Evolutionary conservation across 2,888 invertebrate species (phyloP).

Genomic region (Phyllotreta cruciferae): DNA sequence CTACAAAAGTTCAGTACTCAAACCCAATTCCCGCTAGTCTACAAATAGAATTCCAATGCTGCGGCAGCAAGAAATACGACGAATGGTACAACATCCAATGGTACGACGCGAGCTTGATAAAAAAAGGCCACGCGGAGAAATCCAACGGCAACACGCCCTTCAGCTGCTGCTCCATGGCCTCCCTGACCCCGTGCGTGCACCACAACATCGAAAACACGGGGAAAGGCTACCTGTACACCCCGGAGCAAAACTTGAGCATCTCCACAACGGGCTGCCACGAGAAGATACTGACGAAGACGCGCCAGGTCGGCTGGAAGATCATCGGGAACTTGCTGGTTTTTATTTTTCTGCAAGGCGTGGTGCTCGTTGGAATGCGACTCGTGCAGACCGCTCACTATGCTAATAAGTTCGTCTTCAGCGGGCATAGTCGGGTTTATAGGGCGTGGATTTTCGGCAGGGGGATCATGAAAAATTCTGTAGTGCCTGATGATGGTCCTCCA

Average conservation of each 20-base stretch:
- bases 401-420: conserved; percentile 46
- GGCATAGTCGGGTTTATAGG: conserved; percentile 50
- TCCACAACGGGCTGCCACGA: conserved; percentile 55
- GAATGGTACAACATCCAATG: conserved; percentile 71
- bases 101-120: conserved; percentile 61
- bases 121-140: conserved; percentile 35
- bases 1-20: background rate
- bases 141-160: conserved; percentile 66
- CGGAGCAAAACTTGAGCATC: conserved; percentile 57
- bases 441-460: conserved; percentile 56
- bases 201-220: conserved; percentile 65
- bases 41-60: conserved; percentile 70
- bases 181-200: conserved; percentile 67
- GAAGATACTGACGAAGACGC: conserved; percentile 50
- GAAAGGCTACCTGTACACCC: conserved; percentile 65
- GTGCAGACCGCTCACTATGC: conserved; percentile 56
- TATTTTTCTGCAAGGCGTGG: conserved; percentile 48
- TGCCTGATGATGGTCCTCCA: conserved; percentile 13
- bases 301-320: conserved; percentile 52
- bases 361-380: conserved; percentile 47
- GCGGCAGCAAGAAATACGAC: conserved; percentile 66
- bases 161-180: conserved; percentile 65
- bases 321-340: conserved; percentile 51
- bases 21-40: conserved; percentile 46
- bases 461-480: conserved; percentile 37